Base-by-base conservation (phyloP, 2,888 invertebrate genomes). In the Synanthedon formicaeformis region DNA sequence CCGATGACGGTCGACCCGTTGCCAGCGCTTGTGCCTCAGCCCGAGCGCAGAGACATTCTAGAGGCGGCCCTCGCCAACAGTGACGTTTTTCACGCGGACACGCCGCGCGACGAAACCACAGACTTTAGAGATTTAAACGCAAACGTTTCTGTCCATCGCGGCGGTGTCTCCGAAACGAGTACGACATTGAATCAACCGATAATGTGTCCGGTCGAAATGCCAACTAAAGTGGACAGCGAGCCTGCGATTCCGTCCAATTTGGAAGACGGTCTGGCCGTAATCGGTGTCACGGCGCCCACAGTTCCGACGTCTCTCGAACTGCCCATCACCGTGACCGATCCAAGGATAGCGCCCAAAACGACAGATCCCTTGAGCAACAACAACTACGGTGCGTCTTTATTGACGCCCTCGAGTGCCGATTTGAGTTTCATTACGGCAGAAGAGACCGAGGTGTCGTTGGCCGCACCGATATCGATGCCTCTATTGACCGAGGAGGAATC, bases 131-230 rank as follows among this genome's bases (percentile, higher is more conserved):
- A 90, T 48, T 80, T 92, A 14, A 83, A 90, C 75, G 84, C 91
- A 56, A 78, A 88, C 76, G 76, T 89, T 62, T 69, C 89, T 54
- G 71, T 89, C 63, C 78, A 90, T 75, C 89, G 91, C 58, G 8
- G 23, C 5, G 23, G 34, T 10, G 93, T 94, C 0, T 90, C 92
- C 3, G 94, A 94, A 73, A 94, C 94, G 0, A 94, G 93, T 60
- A 88, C 93, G 4, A 90, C 92, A 11, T 83, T 94, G 13, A 90
- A 94, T 67, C 93, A 92, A 73, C 93, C 95, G 0, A 95, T 95
- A 52, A 95, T 95, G 95, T 93, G 94, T 1, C 92, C 94, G 0
- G 78, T 93, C 27, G 94, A 94, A 74, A 89, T 92, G 23, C 93
- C 94, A 4, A 88, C 89, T 41, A 91, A 81, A 57, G 75, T 60